Base-by-base conservation (phyloP, 2,888 invertebrate species). In the Sphaerophoria rueppellii region DNA sequence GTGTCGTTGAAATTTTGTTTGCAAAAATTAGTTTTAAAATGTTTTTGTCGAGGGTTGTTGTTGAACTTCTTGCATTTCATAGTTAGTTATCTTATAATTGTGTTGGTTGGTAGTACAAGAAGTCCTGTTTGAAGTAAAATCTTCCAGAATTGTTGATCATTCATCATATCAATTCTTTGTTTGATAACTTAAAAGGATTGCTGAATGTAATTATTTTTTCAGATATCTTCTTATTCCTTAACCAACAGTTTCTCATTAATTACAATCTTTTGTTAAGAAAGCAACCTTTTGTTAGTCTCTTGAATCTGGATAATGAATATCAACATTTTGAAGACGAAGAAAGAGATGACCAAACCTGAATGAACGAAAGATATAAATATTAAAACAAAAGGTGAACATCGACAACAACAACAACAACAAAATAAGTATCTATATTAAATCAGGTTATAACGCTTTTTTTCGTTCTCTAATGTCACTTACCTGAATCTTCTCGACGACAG, bases 1-100 rank as follows among this genome's bases (percentile, higher is more conserved):
- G 77, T 82, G 81, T 86, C 86, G 77, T 82, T 86, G 60, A 82
- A 40, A 74, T 86, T 72, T 78, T 78, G 82, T 80, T 76, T 72
- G 50, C 61, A 43, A 9, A 9, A 43, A 43, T 7, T 43, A 85
- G 71, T 65, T 85, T 12, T 2, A 72, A 80, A 76, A 73, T 48
- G 61, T 72, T 55, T 69, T 69, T 46, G 32, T n/a, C 55, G 76
- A 11, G 9, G 4, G 11, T 61, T 71, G 61, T 54, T 75, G 61
- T 73, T 75, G 67, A 72, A 76, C 34, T 72, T 76, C 50, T 85
- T 80, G 76, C 54, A 72, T 80, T 80, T 52, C 40, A 57, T n/a
- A 76, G 73, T 83, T 80, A 2, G 37, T 24, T 24, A n/a, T n/a
- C n/a, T n/a, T n/a, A n/a, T 24, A 40, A 12, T 43, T 43, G 9